Evolutionary conservation across 2,888 invertebrate genomes (phyloP).

Genomic region (Phyllotreta cruciferae): DNA sequence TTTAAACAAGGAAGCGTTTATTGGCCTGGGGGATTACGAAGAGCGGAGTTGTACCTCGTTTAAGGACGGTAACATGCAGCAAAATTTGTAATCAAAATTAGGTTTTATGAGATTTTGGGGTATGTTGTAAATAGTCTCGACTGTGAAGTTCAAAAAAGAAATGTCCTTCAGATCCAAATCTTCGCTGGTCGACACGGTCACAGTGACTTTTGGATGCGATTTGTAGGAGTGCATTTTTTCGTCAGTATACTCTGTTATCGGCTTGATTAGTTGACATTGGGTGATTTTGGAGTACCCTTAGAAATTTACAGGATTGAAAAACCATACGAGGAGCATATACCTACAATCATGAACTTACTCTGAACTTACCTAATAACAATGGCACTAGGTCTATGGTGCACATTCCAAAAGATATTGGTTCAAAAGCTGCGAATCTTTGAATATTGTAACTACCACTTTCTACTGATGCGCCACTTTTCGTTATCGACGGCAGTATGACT

Average conservation of each 20-base stretch:
- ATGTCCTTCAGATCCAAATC: constrained; percentile 40
- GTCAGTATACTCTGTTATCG: constrained; percentile 43
- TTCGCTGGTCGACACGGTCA: constrained; percentile 46
- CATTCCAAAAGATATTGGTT: constrained; percentile 42
- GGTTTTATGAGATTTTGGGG: constrained; percentile 45
- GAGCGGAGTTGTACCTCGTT: too few species aligned
- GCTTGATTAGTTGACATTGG: constrained; percentile 47
- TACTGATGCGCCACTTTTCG: background rate
- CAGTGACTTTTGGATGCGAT: constrained; percentile 49
- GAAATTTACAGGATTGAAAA: constrained; percentile 10
- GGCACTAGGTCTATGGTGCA: constrained; percentile 47
- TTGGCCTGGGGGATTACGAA: too few species aligned
- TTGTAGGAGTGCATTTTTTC: constrained; percentile 49
- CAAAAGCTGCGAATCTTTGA: background rate
- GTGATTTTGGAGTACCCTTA: constrained; percentile 40
- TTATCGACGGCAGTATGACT: background rate
- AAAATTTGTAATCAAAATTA: constrained; percentile 51
- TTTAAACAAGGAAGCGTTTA: too few species aligned
- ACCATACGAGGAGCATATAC: background rate
- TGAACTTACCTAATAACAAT: constrained; percentile 42
- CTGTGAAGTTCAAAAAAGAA: constrained; percentile 51
- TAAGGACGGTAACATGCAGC: constrained; percentile 45
- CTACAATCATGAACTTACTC: background rate
- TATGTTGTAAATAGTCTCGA: constrained; percentile 56
- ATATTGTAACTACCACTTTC: background rate